These are phyloP conservation scores for Tauraco hartlaubi DNA, from an alignment of 2,797 vertebrate species.

Conservation along the genomic window DNA sequence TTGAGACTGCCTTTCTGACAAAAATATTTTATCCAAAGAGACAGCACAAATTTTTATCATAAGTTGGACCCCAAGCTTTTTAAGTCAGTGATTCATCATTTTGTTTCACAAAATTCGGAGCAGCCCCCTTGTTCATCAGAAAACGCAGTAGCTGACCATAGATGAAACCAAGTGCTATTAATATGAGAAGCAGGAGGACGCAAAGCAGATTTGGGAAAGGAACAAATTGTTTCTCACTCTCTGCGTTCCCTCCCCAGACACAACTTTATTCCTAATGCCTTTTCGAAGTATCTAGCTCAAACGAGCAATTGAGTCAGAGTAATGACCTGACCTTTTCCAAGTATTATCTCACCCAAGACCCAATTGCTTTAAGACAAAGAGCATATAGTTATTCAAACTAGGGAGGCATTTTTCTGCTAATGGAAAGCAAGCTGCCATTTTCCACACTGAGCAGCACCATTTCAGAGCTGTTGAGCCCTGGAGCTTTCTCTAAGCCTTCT, in stretches of 20 bases:
- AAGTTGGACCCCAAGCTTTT: neutral
- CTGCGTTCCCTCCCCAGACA: neutral
- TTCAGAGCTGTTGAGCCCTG: constrained; percentile 14
- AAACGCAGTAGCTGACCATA: neutral
- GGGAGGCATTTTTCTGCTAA: neutral
- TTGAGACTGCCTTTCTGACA: neutral
- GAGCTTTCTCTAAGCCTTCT: neutral
- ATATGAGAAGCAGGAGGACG: neutral
- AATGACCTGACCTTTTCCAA: constrained; percentile 27
- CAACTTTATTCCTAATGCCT: neutral
- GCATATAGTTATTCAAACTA: neutral
- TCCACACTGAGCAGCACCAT: neutral
- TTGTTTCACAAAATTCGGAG: neutral
- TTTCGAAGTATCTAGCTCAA: constrained; percentile 2
- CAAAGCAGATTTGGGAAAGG: neutral
- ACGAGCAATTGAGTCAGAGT: constrained; percentile 3
- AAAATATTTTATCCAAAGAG: neutral
- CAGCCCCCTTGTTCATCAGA: neutral
- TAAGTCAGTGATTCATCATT: neutral
- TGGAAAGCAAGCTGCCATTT: constrained; percentile 20
- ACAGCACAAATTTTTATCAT: neutral
- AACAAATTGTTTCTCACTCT: neutral
- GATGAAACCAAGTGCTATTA: neutral
- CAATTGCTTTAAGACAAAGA: constrained; percentile 20
- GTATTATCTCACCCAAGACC: constrained; percentile 42